Evolutionary conservation across 2,888 invertebrate genomes (phyloP).

Genomic region (Coremacera marginata): DNA sequence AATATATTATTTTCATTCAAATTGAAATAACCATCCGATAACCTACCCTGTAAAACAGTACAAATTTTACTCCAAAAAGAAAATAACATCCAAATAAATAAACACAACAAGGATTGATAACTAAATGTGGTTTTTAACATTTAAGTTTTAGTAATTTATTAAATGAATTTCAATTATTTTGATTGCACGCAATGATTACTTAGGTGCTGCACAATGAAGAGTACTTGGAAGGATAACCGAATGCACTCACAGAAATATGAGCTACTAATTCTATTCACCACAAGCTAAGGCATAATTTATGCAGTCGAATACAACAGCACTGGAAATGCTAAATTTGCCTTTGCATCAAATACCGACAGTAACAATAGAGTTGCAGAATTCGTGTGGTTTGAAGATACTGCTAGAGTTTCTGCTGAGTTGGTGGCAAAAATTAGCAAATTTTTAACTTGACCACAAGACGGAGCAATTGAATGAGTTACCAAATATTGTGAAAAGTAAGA

Average conservation of each 20-base stretch:
- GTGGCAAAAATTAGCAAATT: constrained; percentile 26
- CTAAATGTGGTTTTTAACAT: constrained; percentile 41
- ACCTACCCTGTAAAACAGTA: too few species aligned
- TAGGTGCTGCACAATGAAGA: not conserved
- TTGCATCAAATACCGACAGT: not conserved
- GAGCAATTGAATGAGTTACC: not conserved
- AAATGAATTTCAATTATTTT: constrained; percentile 30
- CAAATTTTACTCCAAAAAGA: not conserved
- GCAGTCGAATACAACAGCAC: constrained; percentile 49
- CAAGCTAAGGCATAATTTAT: constrained; percentile 63
- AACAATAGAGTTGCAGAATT: not conserved
- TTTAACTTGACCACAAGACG: constrained; percentile 21
- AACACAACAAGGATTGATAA: not conserved
- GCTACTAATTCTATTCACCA: constrained; percentile 49
- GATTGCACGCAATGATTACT: not conserved
- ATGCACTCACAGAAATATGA: constrained; percentile 57
- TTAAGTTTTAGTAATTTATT: constrained; percentile 12
- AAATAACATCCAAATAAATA: not conserved
- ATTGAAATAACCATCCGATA: too few species aligned
- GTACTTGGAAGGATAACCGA: not conserved
- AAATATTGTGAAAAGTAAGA: not conserved
- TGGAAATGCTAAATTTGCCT: constrained; percentile 5
- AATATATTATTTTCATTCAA: too few species aligned
- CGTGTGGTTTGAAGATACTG: not conserved
- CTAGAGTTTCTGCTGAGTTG: not conserved